These are phyloP conservation scores for Sebastes cheni DNA, from an alignment of 2,797 vertebrate genomes.

Conservation along the genomic window DNA sequence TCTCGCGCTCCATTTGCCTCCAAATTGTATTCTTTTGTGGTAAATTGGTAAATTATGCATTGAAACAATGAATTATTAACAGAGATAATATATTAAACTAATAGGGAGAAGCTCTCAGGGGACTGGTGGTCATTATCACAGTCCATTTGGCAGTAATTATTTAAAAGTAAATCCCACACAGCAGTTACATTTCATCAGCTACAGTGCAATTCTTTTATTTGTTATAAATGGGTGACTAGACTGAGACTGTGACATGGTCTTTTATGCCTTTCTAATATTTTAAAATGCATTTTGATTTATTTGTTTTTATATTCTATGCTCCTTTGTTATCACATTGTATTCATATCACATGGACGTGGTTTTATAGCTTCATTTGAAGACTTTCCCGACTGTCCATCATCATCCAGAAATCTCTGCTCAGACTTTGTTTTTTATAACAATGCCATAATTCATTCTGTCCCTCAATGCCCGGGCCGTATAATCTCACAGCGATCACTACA, in stretches of 20 bases:
- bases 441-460: constrained; percentile 24
- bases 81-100: constrained; percentile 53
- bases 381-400: constrained; percentile 25
- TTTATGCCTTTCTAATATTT: constrained; percentile 63
- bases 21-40: constrained; percentile 35
- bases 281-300: constrained; percentile 49
- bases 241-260: constrained; percentile 45
- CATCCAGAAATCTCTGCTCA: constrained; percentile 21
- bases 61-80: constrained; percentile 43
- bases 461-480: constrained; percentile 30
- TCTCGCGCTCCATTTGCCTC: constrained; percentile 14
- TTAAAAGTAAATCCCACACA: constrained; percentile 40
- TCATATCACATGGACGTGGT: constrained; percentile 33
- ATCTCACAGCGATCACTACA: constrained; percentile 34
- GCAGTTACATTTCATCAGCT: constrained; percentile 67
- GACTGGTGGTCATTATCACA: constrained; percentile 22
- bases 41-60: constrained; percentile 49
- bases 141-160: constrained; percentile 39
- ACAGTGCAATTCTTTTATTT: constrained; percentile 74
- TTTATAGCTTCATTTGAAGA: constrained; percentile 48
- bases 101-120: constrained; percentile 41
- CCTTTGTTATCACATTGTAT: constrained; percentile 16
- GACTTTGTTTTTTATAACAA: constrained; percentile 13
- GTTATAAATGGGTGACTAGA: constrained; percentile 68
- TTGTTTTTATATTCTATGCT: constrained; percentile 13